Conservation (phyloP, 1,140 invertebrate genomes). For the Rhagoletis zephyria region DNA sequence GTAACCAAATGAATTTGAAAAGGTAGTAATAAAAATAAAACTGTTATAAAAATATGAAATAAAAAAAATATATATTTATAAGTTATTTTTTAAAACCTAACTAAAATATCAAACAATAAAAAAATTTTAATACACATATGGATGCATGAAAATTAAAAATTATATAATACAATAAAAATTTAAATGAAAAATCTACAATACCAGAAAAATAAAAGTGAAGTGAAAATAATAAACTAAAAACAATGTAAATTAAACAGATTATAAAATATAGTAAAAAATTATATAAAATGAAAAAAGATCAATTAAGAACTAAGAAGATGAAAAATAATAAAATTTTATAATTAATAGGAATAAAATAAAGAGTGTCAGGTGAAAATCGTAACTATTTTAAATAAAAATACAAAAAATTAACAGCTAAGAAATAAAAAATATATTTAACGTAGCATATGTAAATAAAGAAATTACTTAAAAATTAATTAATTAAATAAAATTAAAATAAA, state of each 20-base stretch:
- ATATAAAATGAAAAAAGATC: not conserved
- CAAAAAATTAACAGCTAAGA: not conserved
- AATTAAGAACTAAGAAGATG: not conserved
- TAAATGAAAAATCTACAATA: too few relatives aligned
- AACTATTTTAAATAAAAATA: not conserved
- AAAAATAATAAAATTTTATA: not conserved
- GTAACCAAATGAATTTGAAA: too few relatives aligned
- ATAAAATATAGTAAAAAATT: not conserved
- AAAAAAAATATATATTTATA: too few relatives aligned
- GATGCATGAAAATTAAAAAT: not conserved
- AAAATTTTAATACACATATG: too few relatives aligned
- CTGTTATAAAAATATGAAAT: too few relatives aligned
- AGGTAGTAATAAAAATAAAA: too few relatives aligned
- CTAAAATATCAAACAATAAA: not conserved
- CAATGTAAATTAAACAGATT: not conserved
- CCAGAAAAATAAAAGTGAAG: not conserved
- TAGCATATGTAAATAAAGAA: not conserved
- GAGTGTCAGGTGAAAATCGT: not conserved
- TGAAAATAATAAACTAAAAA: not conserved
- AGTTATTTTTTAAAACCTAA: not conserved
- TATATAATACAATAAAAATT: too few relatives aligned
- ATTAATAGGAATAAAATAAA: not conserved
- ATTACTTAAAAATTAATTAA: not conserved
- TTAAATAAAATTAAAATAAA: not conserved
- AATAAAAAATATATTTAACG: not conserved